A percentile compares a stretch with the other conserved stretches of the same genome.
Conservation (phyloP, 1,140 invertebrate species). For the Anthonomus grandis region DNA sequence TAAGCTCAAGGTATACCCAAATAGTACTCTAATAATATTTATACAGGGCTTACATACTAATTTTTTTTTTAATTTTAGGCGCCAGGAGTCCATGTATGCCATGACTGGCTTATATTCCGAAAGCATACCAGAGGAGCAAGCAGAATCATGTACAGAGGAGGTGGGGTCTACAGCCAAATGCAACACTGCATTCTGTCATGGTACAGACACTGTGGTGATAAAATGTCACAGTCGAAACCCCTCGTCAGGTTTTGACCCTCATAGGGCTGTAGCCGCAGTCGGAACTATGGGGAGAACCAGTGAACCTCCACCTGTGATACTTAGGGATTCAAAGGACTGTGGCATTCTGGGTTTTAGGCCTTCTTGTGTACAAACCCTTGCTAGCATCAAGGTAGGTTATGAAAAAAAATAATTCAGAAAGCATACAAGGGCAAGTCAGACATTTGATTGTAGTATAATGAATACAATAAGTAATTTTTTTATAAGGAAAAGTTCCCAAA, state of each 20-base stretch:
- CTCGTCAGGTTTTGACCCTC: slow-evolving; percentile 62
- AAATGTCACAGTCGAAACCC: slow-evolving; percentile 77
- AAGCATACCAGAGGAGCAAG: slow-evolving; percentile 51
- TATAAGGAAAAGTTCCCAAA: too few species aligned
- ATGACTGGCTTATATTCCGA: slow-evolving; percentile 83
- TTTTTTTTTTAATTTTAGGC: slow-evolving; percentile 44
- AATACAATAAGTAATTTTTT: too few species aligned
- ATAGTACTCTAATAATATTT: neutral
- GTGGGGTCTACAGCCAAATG: slow-evolving; percentile 47
- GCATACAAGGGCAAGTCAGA: too few species aligned
- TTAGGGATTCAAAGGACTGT: slow-evolving; percentile 61
- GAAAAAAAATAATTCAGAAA: too few species aligned
- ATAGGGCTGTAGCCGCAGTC: slow-evolving; percentile 29
- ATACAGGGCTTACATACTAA: neutral
- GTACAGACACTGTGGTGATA: slow-evolving; percentile 54
- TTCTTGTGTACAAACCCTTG: slow-evolving; percentile 74
- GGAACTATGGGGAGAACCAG: slow-evolving; percentile 27
- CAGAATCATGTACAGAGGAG: slow-evolving; percentile 44
- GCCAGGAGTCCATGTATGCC: slow-evolving; percentile 82
- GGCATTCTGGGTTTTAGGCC: slow-evolving; percentile 80
- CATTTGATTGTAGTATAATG: too few species aligned
- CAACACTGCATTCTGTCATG: slow-evolving; percentile 47
- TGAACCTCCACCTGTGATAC: slow-evolving; percentile 53
- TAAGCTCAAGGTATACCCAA: neutral
- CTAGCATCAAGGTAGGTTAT: slow-evolving; percentile 72